Evolutionary conservation across 2,888 invertebrate genomes (phyloP), one percentile per base, ranked within the genome.

Genomic region (Tachina fera): DNA sequence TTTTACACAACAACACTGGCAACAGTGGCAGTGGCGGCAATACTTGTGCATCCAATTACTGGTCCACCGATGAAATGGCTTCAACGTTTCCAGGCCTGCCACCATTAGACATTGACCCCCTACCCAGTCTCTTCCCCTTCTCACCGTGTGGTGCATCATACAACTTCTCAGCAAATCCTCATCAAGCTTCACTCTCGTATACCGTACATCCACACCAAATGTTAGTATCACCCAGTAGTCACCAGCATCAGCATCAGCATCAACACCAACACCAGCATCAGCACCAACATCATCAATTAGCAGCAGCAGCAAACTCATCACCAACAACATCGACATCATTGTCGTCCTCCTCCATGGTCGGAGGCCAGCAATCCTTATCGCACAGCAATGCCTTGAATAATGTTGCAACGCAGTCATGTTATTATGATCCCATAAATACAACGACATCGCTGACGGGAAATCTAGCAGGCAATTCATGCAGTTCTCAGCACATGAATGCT

Each of bases 121-220:
- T 98, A 88, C 97, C 97, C 0, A 96, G 96, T 82, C 95, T 98
- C 75, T 97, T 98, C 89, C 96, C 97, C 3, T 97, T 97, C 92
- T 96, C 97, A 68, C 97, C 97, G 0, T 96, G 96, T 91, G 95
- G 96, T 82, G 95, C 95, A 83, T 94, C 94, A 71, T 97, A 96
- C 94, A 96, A 96, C 83, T 92, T 93, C 86, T 90, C 92, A 85
- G 89, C 93, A 77, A 93, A 92, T 88, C 92, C 92, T 58, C 92
- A 92, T 76, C 93, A 93, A 88, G 93, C 94, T 79, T 93, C 94
- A 61, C 91, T 94, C 80, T 93, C 94, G 56, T 94, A 94, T 87
- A 93, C 94, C 60, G 93, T 94, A 78, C 94, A 94, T 90, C 94
- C 94, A 41, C 94, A 96, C 94, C 94, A 96, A 94, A 95, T 96